Evolutionary conservation across 1,140 invertebrate species (phyloP), one percentile per base, ranked within the genome.

Genomic region (Achatina immaculata): DNA sequence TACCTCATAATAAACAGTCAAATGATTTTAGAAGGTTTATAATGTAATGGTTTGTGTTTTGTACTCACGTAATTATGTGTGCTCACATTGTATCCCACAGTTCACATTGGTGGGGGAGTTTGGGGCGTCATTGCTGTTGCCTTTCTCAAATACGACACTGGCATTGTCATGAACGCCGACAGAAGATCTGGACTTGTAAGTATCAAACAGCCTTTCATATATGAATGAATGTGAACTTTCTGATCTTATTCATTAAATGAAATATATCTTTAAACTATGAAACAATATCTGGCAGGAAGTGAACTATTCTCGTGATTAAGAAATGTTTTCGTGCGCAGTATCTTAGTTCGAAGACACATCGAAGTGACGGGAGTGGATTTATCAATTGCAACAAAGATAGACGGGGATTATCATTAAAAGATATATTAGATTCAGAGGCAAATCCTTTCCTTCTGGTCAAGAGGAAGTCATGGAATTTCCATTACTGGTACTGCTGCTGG

Each of bases 21-120:
- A n/a, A n/a, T n/a, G n/a, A n/a, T n/a, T n/a, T n/a, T n/a, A n/a
- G n/a, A n/a, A n/a, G n/a, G n/a, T 31, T 66, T 28, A 31, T 11
- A 31, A 36, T 43, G 28, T 48, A 16, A 3, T 31, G 0, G 71
- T 31, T 21, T 73, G 11, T 73, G 16, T 73, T 36, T 72, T 72
- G 69, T 31, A 38, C 24, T 21, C 11, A 42, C 24, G 38, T 72
- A 38, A 24, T 36, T 72, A 36, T 71, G 1, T 71, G 34, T 71
- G 34, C 38, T 24, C 40, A 38, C 34, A 71, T 34, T 71, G 24
- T 42, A 42, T 42, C 34, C 2, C 79, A 91, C 75, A 89, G 88
- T 89, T 42, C 87, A 94, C 86, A 90, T 93, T 80, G 93, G 93
- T 19, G 93, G 93, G 24, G 93, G 93, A 2, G 79, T 92, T 6